A percentile compares a stretch with the other conserved stretches of the same genome.
phyloP scores from a whole-genome alignment of 2,113 vertebrate species.

The Calonectris borealis region DNA sequence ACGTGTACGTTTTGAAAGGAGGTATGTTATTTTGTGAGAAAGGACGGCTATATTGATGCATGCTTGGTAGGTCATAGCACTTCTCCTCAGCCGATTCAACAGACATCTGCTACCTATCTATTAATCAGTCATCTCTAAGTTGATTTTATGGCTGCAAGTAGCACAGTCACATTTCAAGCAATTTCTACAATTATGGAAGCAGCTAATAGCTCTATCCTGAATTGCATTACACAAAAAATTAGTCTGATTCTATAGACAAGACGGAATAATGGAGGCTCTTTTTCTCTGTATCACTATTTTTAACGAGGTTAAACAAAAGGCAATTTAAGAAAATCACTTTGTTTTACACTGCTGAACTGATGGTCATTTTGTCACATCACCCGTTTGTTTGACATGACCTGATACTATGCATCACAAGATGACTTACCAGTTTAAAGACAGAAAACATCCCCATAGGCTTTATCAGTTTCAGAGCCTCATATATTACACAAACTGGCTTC shows the following conservation, averaged over 20 bases:
- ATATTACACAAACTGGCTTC: not conserved
- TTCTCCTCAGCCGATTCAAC: not conserved
- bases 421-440: not conserved
- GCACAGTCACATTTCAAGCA: not conserved
- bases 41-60: not conserved
- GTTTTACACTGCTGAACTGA: not conserved
- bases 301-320: not conserved
- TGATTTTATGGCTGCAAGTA: not conserved
- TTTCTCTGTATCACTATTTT: not conserved
- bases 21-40: not conserved
- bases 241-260: not conserved
- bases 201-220: not conserved
- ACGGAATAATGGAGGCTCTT: not conserved
- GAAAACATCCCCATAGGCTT: not conserved
- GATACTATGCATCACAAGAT: not conserved
- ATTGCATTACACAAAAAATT: not conserved
- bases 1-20: not conserved
- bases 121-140: not conserved
- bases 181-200: not conserved
- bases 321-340: not conserved
- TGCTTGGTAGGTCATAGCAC: not conserved
- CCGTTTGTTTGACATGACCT: not conserved
- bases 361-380: not conserved
- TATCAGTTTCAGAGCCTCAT: not conserved
- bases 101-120: not conserved